phyloP scores from a whole-genome alignment of 2,888 invertebrate species.

The Drosophila engyochracea region DNA sequence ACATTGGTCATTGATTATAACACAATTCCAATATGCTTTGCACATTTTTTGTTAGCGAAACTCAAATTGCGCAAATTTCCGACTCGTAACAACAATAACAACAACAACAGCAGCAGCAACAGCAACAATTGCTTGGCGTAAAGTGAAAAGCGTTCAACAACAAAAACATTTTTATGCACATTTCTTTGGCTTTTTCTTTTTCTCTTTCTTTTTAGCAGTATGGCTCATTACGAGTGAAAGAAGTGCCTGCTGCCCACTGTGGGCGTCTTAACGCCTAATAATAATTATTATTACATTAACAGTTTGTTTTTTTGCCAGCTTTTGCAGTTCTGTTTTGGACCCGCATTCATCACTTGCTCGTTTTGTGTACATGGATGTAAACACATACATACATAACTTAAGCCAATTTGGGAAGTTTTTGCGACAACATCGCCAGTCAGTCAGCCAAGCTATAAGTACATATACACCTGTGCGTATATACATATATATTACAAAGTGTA shows the following conservation, averaged over 20 bases:
- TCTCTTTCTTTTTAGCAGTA: constrained; percentile 15
- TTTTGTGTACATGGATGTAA: neutral
- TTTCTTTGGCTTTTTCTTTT: constrained; percentile 21
- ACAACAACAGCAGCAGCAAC: constrained; percentile 4
- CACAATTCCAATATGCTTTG: constrained; percentile 20
- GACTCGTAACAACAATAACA: constrained; percentile 22
- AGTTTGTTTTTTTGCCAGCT: constrained; percentile 32
- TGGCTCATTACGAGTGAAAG: constrained; percentile 30
- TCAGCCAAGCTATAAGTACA: neutral
- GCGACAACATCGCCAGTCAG: constrained; percentile 36
- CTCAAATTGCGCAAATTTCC: constrained; percentile 27
- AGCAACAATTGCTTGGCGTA: constrained; percentile 29
- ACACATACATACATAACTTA: constrained; percentile 36
- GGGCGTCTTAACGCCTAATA: constrained; percentile 53
- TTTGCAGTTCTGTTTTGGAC: constrained; percentile 32
- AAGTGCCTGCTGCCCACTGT: constrained; percentile 29
- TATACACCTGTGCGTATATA: neutral
- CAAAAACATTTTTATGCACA: constrained; percentile 22
- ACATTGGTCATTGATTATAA: constrained; percentile 17
- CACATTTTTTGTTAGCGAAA: constrained; percentile 22
- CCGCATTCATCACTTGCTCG: constrained; percentile 33
- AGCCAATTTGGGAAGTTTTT: constrained; percentile 68
- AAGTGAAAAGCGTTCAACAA: constrained; percentile 61
- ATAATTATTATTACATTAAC: constrained; percentile 79
- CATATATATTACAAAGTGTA: neutral